Evolutionary conservation across 2,113 vertebrate species (phyloP).

Genomic region (Myrmecobius fasciatus): DNA sequence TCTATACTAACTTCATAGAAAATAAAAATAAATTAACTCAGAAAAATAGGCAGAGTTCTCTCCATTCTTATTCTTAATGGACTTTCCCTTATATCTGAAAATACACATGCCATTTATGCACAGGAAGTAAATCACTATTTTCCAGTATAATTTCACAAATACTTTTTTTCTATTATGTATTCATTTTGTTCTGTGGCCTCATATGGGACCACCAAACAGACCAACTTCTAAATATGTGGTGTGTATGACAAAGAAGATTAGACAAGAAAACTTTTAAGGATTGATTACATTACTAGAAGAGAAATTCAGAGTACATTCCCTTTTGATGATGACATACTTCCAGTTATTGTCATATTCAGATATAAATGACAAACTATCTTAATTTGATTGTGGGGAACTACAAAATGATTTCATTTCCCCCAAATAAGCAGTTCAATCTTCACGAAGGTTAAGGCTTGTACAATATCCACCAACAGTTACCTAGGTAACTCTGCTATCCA

Average conservation of each 20-base stretch:
- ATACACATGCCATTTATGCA: background rate
- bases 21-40: background rate
- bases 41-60: background rate
- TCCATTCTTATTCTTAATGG: background rate
- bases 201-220: background rate
- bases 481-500: background rate
- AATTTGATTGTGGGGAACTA: background rate
- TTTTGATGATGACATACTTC: background rate
- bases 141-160: background rate
- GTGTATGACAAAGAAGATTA: background rate
- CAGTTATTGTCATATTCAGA: background rate
- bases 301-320: background rate
- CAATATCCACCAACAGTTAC: background rate
- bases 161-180: background rate
- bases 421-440: background rate
- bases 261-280: background rate
- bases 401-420: background rate
- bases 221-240: background rate
- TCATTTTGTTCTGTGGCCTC: background rate
- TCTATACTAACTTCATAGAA: background rate
- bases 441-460: background rate
- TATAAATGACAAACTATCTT: background rate
- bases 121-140: background rate
- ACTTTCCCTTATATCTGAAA: background rate
- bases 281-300: background rate